Conservation (phyloP, 2,888 invertebrate genomes). For the Orthonevra nobilis region DNA sequence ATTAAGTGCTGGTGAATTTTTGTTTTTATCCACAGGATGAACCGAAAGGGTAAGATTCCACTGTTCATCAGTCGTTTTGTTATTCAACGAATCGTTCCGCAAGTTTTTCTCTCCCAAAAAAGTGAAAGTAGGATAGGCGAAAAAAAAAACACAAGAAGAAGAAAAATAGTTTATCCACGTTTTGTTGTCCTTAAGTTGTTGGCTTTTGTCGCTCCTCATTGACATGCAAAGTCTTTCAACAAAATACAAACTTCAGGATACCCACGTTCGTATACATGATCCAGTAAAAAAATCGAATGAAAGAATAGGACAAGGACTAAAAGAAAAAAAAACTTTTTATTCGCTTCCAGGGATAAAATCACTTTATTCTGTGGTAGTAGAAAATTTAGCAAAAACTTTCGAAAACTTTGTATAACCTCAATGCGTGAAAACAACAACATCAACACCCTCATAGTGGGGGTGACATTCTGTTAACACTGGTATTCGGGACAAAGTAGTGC, state of each 20-base stretch:
- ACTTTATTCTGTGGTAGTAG: conserved; percentile 53
- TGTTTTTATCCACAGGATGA: conserved; percentile 43
- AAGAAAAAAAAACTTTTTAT: conserved; percentile 20
- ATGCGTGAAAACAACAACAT: conserved; percentile 63
- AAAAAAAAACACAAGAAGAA: conserved; percentile 13
- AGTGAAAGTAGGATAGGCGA: too few species aligned
- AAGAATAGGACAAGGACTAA: conserved; percentile 19
- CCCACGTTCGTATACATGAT: too few species aligned
- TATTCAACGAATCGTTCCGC: conserved; percentile 41
- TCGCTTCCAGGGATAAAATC: conserved; percentile 50
- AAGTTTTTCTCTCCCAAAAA: conserved; percentile 11
- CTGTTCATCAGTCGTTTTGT: conserved; percentile 32
- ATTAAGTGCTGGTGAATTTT: conserved; percentile 64
- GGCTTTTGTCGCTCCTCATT: conserved; percentile 61
- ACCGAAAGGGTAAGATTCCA: conserved; percentile 52
- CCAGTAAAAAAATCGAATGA: neutral
- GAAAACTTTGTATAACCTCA: conserved; percentile 45
- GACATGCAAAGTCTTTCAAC: conserved; percentile 62
- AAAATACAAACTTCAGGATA: conserved; percentile 42
- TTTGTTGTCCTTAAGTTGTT: conserved; percentile 55
- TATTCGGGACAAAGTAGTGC: neutral
- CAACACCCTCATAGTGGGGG: conserved; percentile 39
- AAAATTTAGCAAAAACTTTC: conserved; percentile 51
- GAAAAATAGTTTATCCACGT: conserved; percentile 63
- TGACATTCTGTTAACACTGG: conserved; percentile 55